A percentile compares a stretch with the other conserved stretches of the same genome.
These are phyloP conservation scores for Meiosimyza decipiens DNA, from an alignment of 2,888 invertebrate species.

Conservation along the genomic window DNA sequence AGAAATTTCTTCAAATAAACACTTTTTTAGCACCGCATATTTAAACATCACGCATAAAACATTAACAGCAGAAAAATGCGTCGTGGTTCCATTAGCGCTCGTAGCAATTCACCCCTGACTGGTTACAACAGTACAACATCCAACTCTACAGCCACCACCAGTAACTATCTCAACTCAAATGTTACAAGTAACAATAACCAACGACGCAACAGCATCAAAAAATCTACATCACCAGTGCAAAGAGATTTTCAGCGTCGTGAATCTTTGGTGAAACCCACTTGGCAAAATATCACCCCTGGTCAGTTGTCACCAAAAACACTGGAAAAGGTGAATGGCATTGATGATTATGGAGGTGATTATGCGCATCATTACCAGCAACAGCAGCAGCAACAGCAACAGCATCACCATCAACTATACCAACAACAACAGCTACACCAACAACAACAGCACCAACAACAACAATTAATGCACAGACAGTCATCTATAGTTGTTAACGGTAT, in stretches of 20 bases:
- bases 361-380: slow-evolving; percentile 39
- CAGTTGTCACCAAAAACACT: slow-evolving; percentile 63
- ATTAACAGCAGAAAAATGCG: slow-evolving; percentile 47
- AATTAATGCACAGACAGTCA: neutral
- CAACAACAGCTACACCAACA: slow-evolving; percentile 32
- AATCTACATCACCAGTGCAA: slow-evolving; percentile 37
- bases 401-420: slow-evolving; percentile 30
- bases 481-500: slow-evolving; percentile 1
- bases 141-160: slow-evolving; percentile 4
- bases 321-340: slow-evolving; percentile 64
- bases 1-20: too few relatives aligned
- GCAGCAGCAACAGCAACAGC: slow-evolving; percentile 34
- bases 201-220: slow-evolving; percentile 17
- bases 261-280: slow-evolving; percentile 66
- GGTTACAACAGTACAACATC: neutral
- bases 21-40: neutral
- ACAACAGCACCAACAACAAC: slow-evolving; percentile 12
- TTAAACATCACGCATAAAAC: neutral
- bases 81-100: slow-evolving; percentile 39
- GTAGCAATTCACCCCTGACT: neutral
- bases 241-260: slow-evolving; percentile 58
- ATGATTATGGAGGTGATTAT: slow-evolving; percentile 58
- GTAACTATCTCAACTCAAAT: slow-evolving; percentile 34
- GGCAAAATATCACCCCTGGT: slow-evolving; percentile 66
- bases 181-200: neutral